Conservation (phyloP, 2,113 vertebrate species). For the Struthio camelus region DNA sequence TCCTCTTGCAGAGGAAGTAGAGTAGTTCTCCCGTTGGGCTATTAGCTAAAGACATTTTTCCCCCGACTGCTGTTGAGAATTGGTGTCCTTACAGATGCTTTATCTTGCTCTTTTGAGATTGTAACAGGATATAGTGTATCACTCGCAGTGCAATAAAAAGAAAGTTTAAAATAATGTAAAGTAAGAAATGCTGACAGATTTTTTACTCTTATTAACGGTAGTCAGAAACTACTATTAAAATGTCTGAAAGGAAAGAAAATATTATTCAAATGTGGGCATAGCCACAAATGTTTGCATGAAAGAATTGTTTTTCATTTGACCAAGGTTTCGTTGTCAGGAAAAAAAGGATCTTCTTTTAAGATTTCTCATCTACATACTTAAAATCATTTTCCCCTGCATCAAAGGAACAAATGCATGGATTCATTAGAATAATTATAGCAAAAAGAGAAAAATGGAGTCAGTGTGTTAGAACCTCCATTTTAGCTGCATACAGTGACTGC, state of each 20-base stretch:
- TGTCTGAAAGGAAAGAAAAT: slow-evolving; percentile 6
- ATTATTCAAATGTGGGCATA: slow-evolving; percentile 15
- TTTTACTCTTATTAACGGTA: neutral
- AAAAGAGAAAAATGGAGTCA: neutral
- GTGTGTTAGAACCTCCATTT: slow-evolving; percentile 38
- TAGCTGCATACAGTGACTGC: slow-evolving; percentile 37
- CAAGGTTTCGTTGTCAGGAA: slow-evolving; percentile 18
- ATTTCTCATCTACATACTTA: slow-evolving; percentile 59
- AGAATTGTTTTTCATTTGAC: neutral
- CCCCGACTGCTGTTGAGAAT: neutral
- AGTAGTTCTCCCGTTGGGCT: neutral
- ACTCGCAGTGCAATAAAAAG: neutral
- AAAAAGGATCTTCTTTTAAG: slow-evolving; percentile 34
- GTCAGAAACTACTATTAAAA: slow-evolving; percentile 16
- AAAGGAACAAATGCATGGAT: slow-evolving; percentile 43
- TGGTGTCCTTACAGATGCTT: slow-evolving; percentile 31
- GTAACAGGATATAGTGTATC: neutral
- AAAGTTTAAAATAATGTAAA: slow-evolving; percentile 51
- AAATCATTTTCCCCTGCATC: slow-evolving; percentile 53
- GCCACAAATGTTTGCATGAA: slow-evolving; percentile 23
- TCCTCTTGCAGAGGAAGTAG: neutral
- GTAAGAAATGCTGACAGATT: slow-evolving; percentile 1
- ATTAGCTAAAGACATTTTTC: neutral
- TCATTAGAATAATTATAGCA: slow-evolving; percentile 59
- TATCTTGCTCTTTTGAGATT: slow-evolving; percentile 40